Percentiles rank a stretch among this genome's conserved stretches.
Evolutionary conservation across 2,888 invertebrate genomes (phyloP).

Genomic region (Agriotes lineatus): DNA sequence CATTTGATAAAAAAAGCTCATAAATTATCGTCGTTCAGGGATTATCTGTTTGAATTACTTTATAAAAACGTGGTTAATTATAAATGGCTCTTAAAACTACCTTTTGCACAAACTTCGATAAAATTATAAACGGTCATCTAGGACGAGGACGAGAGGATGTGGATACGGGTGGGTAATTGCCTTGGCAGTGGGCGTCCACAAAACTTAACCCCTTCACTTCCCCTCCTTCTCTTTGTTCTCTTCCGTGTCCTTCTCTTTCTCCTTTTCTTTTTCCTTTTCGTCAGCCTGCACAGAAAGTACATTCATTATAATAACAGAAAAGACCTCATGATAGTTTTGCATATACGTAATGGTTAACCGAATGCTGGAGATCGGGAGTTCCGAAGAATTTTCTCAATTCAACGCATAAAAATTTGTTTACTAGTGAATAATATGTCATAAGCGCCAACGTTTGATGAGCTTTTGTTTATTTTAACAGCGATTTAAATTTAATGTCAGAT

Average conservation of each 20-base stretch:
- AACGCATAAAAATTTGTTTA: no score
- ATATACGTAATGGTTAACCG: no score
- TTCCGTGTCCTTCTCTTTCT: slow-evolving; percentile 74
- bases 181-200: slow-evolving; percentile 57
- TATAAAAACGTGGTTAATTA: slow-evolving; percentile 54
- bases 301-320: slow-evolving; percentile 57
- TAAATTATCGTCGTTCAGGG: slow-evolving; percentile 58
- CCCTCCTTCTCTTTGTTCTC: slow-evolving; percentile 78
- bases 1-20: slow-evolving; percentile 58
- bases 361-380: no score
- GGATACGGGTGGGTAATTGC: slow-evolving; percentile 47
- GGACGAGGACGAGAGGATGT: slow-evolving; percentile 40
- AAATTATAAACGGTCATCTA: slow-evolving; percentile 48
- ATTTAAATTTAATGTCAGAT: no score
- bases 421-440: no score
- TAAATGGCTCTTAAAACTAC: slow-evolving; percentile 63
- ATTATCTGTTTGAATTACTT: slow-evolving; percentile 47
- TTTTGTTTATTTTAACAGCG: no score
- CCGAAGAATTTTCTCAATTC: no score
- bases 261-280: slow-evolving; percentile 78
- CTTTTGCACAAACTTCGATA: slow-evolving; percentile 64
- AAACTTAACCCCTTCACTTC: slow-evolving; percentile 61
- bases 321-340: no score
- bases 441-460: no score
- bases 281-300: no score